A percentile compares a stretch with the other conserved stretches of the same genome.
Evolutionary conservation across 2,797 vertebrate genomes (phyloP).

Genomic region (Discoglossus pictus): DNA sequence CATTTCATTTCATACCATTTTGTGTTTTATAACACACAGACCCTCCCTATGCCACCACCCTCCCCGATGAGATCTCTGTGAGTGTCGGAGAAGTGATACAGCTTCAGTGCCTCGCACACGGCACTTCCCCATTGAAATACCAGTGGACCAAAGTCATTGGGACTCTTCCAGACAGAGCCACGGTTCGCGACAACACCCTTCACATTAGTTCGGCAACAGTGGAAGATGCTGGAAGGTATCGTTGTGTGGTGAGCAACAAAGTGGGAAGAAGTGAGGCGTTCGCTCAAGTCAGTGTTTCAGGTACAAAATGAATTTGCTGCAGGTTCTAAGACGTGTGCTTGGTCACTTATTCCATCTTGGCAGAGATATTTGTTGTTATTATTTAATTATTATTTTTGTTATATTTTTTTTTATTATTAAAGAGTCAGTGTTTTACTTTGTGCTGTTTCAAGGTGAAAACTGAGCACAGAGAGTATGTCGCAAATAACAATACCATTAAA

Average conservation of each 20-base stretch:
- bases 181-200: constrained; percentile 72
- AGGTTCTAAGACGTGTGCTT: no score
- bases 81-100: constrained; percentile 77
- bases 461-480: no score
- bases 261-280: constrained; percentile 81
- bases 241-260: constrained; percentile 82
- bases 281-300: constrained; percentile 77
- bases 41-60: constrained; percentile 81
- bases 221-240: constrained; percentile 83
- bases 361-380: no score
- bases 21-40: no score
- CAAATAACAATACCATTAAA: no score
- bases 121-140: constrained; percentile 83
- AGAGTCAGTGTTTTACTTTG: no score
- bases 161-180: constrained; percentile 64
- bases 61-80: constrained; percentile 73
- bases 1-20: no score
- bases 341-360: no score
- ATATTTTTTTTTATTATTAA: no score
- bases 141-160: constrained; percentile 80
- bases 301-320: no score
- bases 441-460: no score
- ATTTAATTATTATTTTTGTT: no score
- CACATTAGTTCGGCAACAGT: constrained; percentile 74
- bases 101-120: constrained; percentile 90